Conservation (phyloP, 2,888 invertebrate species). For the Athrips mouffetella region DNA sequence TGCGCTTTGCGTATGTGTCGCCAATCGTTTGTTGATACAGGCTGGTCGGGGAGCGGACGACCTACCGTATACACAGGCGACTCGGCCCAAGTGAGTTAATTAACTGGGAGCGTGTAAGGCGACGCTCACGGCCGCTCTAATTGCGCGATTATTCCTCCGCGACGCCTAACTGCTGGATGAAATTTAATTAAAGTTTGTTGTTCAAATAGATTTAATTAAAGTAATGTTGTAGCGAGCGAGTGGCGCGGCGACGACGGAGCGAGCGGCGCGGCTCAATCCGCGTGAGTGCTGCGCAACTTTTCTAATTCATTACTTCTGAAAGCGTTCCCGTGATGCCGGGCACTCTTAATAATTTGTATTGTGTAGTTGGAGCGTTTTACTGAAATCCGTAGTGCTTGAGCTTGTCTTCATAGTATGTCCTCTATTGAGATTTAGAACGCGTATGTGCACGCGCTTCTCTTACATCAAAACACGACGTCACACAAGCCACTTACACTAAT, state of each 20-base stretch:
- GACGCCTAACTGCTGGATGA: constrained; percentile 79
- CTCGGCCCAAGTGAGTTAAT: constrained; percentile 73
- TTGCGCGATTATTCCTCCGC: constrained; percentile 78
- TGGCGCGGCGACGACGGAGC: constrained; percentile 45
- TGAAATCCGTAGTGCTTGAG: constrained; percentile 36
- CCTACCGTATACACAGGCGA: background rate
- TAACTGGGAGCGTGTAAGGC: constrained; percentile 77
- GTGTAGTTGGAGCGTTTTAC: constrained; percentile 65
- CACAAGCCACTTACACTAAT: constrained; percentile 43
- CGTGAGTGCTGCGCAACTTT: constrained; percentile 78
- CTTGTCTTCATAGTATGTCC: background rate
- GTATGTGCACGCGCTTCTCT: constrained; percentile 23
- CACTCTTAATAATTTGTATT: constrained; percentile 79
- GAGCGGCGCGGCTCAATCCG: constrained; percentile 69
- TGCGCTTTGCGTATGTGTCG: constrained; percentile 5
- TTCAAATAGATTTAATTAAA: constrained; percentile 81
- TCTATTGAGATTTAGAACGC: background rate
- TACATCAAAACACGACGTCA: constrained; percentile 32
- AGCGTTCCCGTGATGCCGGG: constrained; percentile 76
- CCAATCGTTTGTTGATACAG: constrained; percentile 39
- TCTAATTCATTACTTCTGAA: constrained; percentile 79
- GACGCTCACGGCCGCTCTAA: constrained; percentile 78
- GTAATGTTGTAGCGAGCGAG: constrained; percentile 75
- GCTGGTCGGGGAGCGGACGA: constrained; percentile 28
- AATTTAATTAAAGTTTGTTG: constrained; percentile 81